Conservation (phyloP, 2,888 invertebrate species). For the Diarsia rubi region DNA sequence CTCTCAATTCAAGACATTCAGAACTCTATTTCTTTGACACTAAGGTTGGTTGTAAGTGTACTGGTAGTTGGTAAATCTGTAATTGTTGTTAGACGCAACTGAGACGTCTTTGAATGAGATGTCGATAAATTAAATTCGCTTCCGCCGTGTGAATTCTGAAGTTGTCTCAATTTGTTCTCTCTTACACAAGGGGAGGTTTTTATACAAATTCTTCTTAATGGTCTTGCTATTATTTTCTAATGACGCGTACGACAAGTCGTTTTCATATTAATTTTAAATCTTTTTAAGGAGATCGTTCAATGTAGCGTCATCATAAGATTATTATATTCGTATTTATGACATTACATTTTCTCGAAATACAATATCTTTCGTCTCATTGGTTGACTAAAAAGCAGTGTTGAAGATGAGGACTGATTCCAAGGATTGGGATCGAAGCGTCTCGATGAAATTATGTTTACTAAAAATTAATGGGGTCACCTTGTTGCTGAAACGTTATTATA, state of each 20-base stretch:
- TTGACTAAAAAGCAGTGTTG: slow-evolving; percentile 4
- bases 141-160: slow-evolving; percentile 88
- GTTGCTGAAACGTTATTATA: background rate
- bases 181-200: slow-evolving; percentile 77
- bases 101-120: slow-evolving; percentile 86
- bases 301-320: slow-evolving; percentile 24
- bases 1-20: slow-evolving; percentile 53
- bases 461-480: background rate
- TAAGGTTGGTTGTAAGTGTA: slow-evolving; percentile 62
- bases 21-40: slow-evolving; percentile 52
- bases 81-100: slow-evolving; percentile 87
- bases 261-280: slow-evolving; percentile 52
- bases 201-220: slow-evolving; percentile 72
- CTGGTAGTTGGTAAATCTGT: slow-evolving; percentile 72
- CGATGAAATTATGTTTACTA: background rate
- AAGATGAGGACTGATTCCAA: background rate
- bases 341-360: slow-evolving; percentile 18
- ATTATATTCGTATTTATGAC: slow-evolving; percentile 24
- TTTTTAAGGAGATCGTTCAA: slow-evolving; percentile 31
- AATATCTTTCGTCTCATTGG: slow-evolving; percentile 16
- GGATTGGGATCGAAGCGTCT: background rate
- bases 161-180: slow-evolving; percentile 89
- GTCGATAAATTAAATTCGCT: slow-evolving; percentile 90
- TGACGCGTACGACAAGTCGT: slow-evolving; percentile 74
- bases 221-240: slow-evolving; percentile 77